A percentile compares a stretch with the other conserved stretches of the same genome.
Conservation (phyloP, 2,113 vertebrate species). For the Dolichotis patagonum region DNA sequence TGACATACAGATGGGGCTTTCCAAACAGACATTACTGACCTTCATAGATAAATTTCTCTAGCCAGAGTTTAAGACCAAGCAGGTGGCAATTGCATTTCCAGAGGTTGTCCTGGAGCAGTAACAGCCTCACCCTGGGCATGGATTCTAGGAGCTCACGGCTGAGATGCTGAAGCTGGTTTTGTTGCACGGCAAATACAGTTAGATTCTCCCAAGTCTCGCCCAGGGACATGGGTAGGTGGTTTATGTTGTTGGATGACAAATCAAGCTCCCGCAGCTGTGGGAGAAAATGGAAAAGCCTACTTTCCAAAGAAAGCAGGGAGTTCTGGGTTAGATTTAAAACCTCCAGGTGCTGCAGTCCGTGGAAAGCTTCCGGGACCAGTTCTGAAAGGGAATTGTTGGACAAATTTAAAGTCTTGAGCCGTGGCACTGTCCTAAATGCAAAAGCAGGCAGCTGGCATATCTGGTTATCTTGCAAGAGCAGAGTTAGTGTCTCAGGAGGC, state of each 20-base stretch:
- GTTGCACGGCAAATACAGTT: conserved; percentile 90
- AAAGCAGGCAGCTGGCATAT: conserved; percentile 91
- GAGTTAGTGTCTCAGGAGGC: conserved; percentile 90
- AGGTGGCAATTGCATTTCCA: conserved; percentile 97
- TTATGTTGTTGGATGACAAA: conserved; percentile 94
- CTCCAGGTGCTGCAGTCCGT: conserved; percentile 90
- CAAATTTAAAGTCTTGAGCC: conserved; percentile 92
- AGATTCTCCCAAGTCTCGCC: conserved; percentile 92
- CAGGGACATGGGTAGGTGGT: conserved; percentile 89
- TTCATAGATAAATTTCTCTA: conserved; percentile 96
- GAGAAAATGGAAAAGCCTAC: conserved; percentile 90
- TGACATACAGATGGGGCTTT: neutral
- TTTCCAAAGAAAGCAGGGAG: conserved; percentile 92
- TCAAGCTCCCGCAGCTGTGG: conserved; percentile 92
- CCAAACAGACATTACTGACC: conserved; percentile 86
- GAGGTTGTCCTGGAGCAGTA: conserved; percentile 93
- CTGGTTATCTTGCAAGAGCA: conserved; percentile 94
- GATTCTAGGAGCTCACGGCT: conserved; percentile 92
- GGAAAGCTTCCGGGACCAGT: conserved; percentile 90
- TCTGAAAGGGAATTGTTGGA: conserved; percentile 95
- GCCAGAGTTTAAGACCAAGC: conserved; percentile 96
- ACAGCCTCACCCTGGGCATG: conserved; percentile 90
- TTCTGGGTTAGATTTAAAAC: conserved; percentile 94
- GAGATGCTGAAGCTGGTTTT: conserved; percentile 92
- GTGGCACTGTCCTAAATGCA: conserved; percentile 90